Evolutionary conservation across 2,113 vertebrate genomes (phyloP).

Genomic region (Penelope pileata): DNA sequence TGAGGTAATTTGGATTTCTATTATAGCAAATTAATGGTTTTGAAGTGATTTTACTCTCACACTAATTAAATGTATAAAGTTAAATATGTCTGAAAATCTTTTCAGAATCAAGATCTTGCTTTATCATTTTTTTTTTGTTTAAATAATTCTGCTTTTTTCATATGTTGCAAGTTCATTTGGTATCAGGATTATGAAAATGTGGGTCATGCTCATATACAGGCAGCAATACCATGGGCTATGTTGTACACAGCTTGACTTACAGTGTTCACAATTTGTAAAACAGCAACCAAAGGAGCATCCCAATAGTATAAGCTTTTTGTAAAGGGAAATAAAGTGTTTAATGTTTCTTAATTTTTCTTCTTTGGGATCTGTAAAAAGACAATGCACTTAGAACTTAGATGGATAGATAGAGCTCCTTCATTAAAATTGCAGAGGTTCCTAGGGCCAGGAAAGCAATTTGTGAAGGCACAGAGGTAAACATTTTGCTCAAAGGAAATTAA

Average conservation of each 20-base stretch:
- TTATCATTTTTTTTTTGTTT: background rate
- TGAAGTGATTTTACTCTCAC: background rate
- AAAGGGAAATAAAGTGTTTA: background rate
- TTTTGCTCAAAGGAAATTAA: constrained; percentile 40
- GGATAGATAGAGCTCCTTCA: background rate
- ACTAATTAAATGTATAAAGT: background rate
- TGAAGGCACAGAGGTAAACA: constrained; percentile 43
- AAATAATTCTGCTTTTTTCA: background rate
- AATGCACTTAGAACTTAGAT: background rate
- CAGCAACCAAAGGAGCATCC: background rate
- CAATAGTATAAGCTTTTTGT: background rate
- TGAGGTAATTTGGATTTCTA: background rate
- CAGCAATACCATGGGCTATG: background rate
- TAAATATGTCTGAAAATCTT: background rate
- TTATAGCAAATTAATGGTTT: background rate
- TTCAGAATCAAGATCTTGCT: background rate
- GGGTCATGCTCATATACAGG: background rate
- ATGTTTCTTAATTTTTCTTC: background rate
- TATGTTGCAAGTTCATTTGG: background rate
- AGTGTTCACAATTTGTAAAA: background rate
- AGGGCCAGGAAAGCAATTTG: constrained; percentile 21
- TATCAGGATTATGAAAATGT: background rate
- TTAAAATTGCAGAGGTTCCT: constrained; percentile 44
- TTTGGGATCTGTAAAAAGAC: background rate
- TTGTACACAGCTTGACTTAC: background rate